phyloP scores from a whole-genome alignment of 2,888 invertebrate genomes.

The Epirrhoe tristata region DNA sequence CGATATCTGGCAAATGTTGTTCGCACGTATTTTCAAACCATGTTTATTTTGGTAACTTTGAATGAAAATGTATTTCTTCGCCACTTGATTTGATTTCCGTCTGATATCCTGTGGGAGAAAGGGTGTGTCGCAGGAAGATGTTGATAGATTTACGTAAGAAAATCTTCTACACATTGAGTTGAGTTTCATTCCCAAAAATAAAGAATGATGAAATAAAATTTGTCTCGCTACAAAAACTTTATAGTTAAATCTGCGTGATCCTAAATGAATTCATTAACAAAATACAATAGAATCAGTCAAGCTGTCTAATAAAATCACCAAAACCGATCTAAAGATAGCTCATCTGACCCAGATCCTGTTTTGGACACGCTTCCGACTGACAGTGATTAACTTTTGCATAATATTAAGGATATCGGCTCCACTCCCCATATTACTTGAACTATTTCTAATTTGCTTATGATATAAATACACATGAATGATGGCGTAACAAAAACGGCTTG shows the following conservation, averaged over 20 bases:
- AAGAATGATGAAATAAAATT: background rate
- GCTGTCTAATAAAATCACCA: too few species aligned
- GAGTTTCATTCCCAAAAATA: background rate
- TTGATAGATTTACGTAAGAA: conserved; percentile 20
- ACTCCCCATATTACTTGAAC: background rate
- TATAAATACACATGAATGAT: background rate
- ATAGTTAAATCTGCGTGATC: background rate
- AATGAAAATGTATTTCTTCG: conserved; percentile 21
- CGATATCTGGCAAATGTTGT: conserved; percentile 3
- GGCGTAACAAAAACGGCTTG: background rate
- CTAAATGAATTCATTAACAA: background rate
- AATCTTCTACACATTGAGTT: conserved; percentile 6
- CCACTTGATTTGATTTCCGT: conserved; percentile 31
- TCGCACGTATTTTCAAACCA: conserved; percentile 4
- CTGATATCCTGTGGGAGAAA: conserved; percentile 29
- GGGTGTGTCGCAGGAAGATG: conserved; percentile 17
- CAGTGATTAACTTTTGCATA: background rate
- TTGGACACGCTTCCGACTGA: too few species aligned
- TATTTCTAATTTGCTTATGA: background rate
- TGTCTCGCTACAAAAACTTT: background rate
- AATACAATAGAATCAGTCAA: too few species aligned
- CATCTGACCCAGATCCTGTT: too few species aligned
- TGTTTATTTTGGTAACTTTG: conserved; percentile 18
- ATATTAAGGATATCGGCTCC: background rate
- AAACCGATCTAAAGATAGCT: too few species aligned